Evolutionary conservation across 2,888 invertebrate genomes (phyloP), one percentile per base, ranked within the genome.

Genomic region (Meteorus cinctellus): DNA sequence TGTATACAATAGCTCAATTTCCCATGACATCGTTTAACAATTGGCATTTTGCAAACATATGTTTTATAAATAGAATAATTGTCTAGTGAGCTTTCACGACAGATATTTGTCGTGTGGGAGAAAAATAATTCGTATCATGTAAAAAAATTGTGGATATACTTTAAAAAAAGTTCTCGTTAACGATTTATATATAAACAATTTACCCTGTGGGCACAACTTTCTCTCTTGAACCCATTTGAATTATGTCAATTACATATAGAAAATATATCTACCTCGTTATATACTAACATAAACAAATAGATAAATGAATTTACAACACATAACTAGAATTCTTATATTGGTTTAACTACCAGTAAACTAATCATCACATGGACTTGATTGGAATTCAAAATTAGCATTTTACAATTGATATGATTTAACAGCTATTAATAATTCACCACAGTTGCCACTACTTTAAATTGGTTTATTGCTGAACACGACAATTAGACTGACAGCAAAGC

Each of bases 191-290:
- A 48, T 48, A 5, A n/a, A 55, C 55, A 55, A 59, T 59, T 69
- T 59, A 69, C 34, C 59, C 55, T 55, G 62, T 31, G 14, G 55
- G 55, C 69, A 19, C 55, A 24, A 69, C 69, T 69, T 69, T 69
- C 69, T 69, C 69, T 55, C 45, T 55, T 55, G 55, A 29, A 69
- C n/a, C 62, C 27, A 62, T 69, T 69, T 34, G 31, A 55, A 34
- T 55, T 55, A 24, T 55, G 19, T 55, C 69, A 69, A 69, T 69
- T 69, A 59, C 69, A 59, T 59, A 59, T 55, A 45, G 31, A 4
- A 19, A 55, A 55, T 55, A 19, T 34, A n/a, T 34, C 55, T 31
- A 34, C 6, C 5, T 62, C 16, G 8, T 31, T 31, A 29, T 29
- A 12, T 59, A 0, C 14, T 41, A 12, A 41, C 12, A 41, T 41